Percentiles rank a stretch among this genome's conserved stretches.
These are phyloP conservation scores for Nothocercus julius DNA, from an alignment of 2,113 vertebrate genomes.

Conservation along the genomic window DNA sequence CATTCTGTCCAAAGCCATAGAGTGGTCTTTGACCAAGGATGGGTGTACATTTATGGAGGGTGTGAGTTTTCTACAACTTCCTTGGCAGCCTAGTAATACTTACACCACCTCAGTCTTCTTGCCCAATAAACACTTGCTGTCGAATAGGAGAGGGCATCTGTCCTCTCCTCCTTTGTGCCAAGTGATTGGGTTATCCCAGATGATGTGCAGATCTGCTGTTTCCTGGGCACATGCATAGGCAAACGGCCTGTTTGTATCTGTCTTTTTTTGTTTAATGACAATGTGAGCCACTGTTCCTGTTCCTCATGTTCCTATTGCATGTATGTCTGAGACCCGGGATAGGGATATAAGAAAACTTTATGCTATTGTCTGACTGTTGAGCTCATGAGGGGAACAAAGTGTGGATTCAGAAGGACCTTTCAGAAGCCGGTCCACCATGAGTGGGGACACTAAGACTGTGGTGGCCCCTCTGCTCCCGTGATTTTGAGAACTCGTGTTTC, in stretches of 20 bases:
- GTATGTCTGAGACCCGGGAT: not conserved
- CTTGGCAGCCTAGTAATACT: constrained; percentile 46
- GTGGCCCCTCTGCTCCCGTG: too few relatives aligned
- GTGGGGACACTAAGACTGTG: too few relatives aligned
- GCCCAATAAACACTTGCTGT: constrained; percentile 2
- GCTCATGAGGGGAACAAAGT: rapidly evolving
- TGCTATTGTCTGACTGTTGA: not conserved
- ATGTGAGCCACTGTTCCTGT: not conserved
- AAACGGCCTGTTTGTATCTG: not conserved
- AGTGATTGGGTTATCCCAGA: not conserved
- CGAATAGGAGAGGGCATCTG: not conserved
- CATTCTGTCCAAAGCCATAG: constrained; percentile 30
- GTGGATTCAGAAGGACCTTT: not conserved
- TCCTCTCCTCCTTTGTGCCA: not conserved
- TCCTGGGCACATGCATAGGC: not conserved
- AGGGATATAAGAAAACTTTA: too few relatives aligned
- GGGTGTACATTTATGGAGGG: not conserved
- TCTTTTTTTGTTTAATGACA: not conserved
- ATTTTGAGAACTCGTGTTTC: too few relatives aligned
- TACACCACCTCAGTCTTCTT: constrained; percentile 20
- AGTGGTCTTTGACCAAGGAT: not conserved
- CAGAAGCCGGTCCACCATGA: not conserved
- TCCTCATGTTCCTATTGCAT: not conserved
- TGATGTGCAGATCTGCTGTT: not conserved
- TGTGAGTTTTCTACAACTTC: constrained; percentile 26